Evolutionary conservation across 2,797 vertebrate genomes (phyloP), one percentile per base, ranked within the genome.

Genomic region (Salarias fasciatus): DNA sequence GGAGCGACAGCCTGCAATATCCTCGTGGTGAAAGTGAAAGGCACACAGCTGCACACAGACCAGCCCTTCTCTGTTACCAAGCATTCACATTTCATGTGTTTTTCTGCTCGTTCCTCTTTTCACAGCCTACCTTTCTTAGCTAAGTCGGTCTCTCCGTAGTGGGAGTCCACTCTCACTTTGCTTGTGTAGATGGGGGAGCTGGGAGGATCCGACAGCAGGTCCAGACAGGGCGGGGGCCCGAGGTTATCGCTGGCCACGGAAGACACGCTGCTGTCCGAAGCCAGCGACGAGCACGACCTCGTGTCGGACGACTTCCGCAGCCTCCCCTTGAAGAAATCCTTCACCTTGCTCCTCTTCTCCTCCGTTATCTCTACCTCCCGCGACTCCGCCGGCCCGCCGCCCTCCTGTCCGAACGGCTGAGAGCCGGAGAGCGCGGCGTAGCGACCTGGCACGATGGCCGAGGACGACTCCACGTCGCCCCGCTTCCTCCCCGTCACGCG

Each of bases 381-480:
- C 0, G 88, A 73, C 18, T 77, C 75, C 33, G 50, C 83, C 69
- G 86, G 44, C 5, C 87, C 85, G 10, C 63, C 88, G 36, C 90
- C 83, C 59, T 86, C 58, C 29, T 89, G 83, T 53, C 90, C 18
- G 14, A 81, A 80, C n/a, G 93, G 0, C 72, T 88, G 83, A 0
- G 86, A 40, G 3, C 88, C 85, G 0, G 95, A 95, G 4, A 98
- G 86, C 11, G 92, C 91, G 0, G 93, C 96, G 1, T 89, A 82
- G 14, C 94, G 96, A 61, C 96, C 96, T 0, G 97, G 95, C 49
- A 99, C 92, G 43, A 99, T 97, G 79, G 98, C 98, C 0, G 98
- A 99, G 60, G 97, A 95, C 0, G 98, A 98, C 79, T 99, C 97
- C 72, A 95, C 29, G 2, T 98, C 95, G 0, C 90, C 95, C 45